phyloP scores from a whole-genome alignment of 1,140 invertebrate genomes.

The Ectropis grisescens region DNA sequence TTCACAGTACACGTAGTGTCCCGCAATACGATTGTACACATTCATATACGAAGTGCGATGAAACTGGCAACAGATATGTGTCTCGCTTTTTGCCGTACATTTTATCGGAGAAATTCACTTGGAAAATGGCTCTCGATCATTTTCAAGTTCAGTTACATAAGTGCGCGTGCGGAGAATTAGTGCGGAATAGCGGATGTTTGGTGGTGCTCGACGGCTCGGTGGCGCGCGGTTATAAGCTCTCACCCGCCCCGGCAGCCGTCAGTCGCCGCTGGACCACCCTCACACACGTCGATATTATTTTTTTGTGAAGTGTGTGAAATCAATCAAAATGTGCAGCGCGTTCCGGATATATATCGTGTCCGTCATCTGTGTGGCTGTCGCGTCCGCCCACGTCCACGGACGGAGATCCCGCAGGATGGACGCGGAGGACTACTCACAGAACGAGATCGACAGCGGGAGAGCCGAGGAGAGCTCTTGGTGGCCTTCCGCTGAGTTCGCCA shows the following conservation, averaged over 20 bases:
- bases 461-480: constrained; percentile 64
- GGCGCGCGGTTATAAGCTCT: constrained; percentile 65
- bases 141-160: constrained; percentile 72
- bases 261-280: constrained; percentile 60
- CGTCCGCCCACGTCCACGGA: constrained; percentile 47
- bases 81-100: constrained; percentile 64
- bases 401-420: constrained; percentile 58
- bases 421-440: constrained; percentile 42
- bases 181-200: constrained; percentile 70
- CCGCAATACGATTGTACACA: too few species aligned
- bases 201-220: constrained; percentile 52
- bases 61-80: constrained; percentile 39
- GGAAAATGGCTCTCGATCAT: constrained; percentile 68
- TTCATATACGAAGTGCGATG: too few species aligned
- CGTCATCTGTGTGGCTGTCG: constrained; percentile 47
- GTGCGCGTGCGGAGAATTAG: constrained; percentile 67
- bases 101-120: constrained; percentile 69
- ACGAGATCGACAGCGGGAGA: constrained; percentile 62
- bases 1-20: constrained; percentile 43
- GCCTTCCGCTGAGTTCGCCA: constrained; percentile 63
- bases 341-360: constrained; percentile 57
- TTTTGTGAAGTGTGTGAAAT: constrained; percentile 41
- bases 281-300: constrained; percentile 43
- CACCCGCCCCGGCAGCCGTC: constrained; percentile 40
- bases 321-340: constrained; percentile 51